Evolutionary conservation across 1,140 invertebrate species (phyloP), one percentile per base, ranked within the genome.

Genomic region (Dendroctonus ponderosae): DNA sequence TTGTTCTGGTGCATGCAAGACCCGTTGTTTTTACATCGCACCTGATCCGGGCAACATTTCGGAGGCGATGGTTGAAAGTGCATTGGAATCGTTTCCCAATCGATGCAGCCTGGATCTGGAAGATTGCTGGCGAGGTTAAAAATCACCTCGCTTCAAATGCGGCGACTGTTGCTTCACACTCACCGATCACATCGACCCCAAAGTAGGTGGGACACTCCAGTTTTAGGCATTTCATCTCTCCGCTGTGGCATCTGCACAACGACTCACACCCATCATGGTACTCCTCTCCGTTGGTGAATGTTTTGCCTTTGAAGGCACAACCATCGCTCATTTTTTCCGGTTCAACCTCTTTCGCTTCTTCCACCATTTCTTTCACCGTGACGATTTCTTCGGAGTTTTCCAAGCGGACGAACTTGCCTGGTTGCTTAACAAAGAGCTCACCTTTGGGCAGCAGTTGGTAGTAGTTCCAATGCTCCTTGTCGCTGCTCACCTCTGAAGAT

Each of bases 141-240:
- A 42, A 43, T 14, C 7, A 43, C 44, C 6, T 43, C 39, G 38
- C 40, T 41, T 38, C 8, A 40, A 38, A 37, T 3, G 9, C 6
- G 11, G 9, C 8, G 50, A 0, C 0, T 59, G 1, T 8, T 44
- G 56, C 7, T 44, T 43, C 4, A 59, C 49, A 42, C 58, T 53
- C 58, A 68, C 66, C 60, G 11, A 68, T 75, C 2, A 93, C 83
- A 71, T 94, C 91, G 9, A 93, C 78, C 0, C 90, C 92, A 68
- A 91, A 92, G 68, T 90, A 89, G 0, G 87, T 87, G 0, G 92
- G 92, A 74, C 92, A 95, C 62, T 91, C 85, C 8, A 95, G 83
- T 39, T 88, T 87, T 5, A 86, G 84, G 75, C 93, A 96, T 60
- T 90, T 86, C 0, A 88, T 83, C 41, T 83, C 84, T 37, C 84